Base-by-base conservation (phyloP, 1,140 invertebrate species). In the Ceratina japonica region DNA sequence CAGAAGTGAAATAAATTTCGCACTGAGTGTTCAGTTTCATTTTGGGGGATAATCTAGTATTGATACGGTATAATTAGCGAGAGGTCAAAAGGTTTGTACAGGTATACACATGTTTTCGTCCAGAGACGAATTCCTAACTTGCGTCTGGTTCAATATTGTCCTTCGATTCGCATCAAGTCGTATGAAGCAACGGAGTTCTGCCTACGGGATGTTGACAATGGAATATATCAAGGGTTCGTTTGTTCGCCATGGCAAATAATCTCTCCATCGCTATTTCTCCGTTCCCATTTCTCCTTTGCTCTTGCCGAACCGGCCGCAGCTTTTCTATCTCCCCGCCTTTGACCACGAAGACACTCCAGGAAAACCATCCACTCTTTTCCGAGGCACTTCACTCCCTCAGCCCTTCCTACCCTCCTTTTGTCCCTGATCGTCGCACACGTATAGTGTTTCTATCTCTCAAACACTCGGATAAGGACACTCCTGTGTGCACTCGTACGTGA, bases 351-450 rank as follows among this genome's bases (percentile, higher is more conserved):
- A 66, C 72, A 79, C 83, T 75, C 27, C 24, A 31, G 70, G 80
- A 62, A 64, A 72, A 61, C 66, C 79, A 58, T 15, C 74, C 64
- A 69, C 74, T 84, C 74, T 80, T 73, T 70, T 71, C 66, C 75
- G 61, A 54, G 69, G 75, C 72, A 79, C 80, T 83, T 83, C 80
- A 78, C 81, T 85, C 81, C 37, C 37, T 71, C 52, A 51, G n/a
- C 56, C 18, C 75, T 75, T 72, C 10, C 37, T 10, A 8, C 10
- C 37, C 37, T 80, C 31, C 81, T 49, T 70, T 86, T 87, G 82
- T 86, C 80, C 71, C 49, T 80, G 75, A 87, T 87, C 72, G 72
- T 79, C 80, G 62, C 78, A 74, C 71, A 84, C 65, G 66, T 70
- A 72, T 18, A 13, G 16, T 20, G 16, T 31, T 61, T 13, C 54